Evolutionary conservation across 1,140 invertebrate species (phyloP), one percentile per base, ranked within the genome.

Genomic region (Philopotamus ludificatus): DNA sequence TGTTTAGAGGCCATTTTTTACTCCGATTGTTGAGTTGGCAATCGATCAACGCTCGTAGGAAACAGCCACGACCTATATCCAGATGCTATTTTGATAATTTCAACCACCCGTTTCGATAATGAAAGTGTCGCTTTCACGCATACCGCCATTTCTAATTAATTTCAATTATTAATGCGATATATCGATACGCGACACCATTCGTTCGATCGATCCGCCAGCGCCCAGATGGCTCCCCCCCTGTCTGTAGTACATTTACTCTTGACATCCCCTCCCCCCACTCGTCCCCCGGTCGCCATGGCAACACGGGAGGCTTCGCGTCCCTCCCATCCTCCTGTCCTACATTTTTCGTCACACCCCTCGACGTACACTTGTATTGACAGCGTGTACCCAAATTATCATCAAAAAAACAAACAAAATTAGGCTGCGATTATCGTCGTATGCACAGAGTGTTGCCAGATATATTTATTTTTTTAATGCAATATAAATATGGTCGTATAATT

Each of bases 1-100:
- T 60, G 57, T 60, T 34, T 60, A 25, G 57, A 60, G 57, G 57
- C 41, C 57, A 60, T 26, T 49, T 60, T 60, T 22, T 49, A 34
- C 10, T 42, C 57, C 26, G 42, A 25, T 60, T 60, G 57, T 39
- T 41, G 26, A 47, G 25, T 60, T 60, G 57, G 57, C 57, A 60
- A 23, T 18, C 2, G 8, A 26, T 60, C 57, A 60, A 60, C 57
- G 28, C 23, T n/a, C 42, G 41, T 22, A 60, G 57, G 44, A 60
- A 60, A 18, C 54, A 26, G 44, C 23, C 41, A 23, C 57, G 57
- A 60, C 57, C 57, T 41, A 60, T 28, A 23, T 60, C 28, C 21
- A 12, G 18, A 20, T 10, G 21, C 47, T 10, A 34, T 34, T 34
- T 34, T 34, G 12, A 34, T n/a, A n/a, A n/a, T n/a, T n/a, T n/a